Percentiles rank a stretch among this genome's conserved stretches.
These are phyloP conservation scores for Phyllostomus hastatus DNA, from an alignment of 2,113 vertebrate genomes.

Conservation along the genomic window DNA sequence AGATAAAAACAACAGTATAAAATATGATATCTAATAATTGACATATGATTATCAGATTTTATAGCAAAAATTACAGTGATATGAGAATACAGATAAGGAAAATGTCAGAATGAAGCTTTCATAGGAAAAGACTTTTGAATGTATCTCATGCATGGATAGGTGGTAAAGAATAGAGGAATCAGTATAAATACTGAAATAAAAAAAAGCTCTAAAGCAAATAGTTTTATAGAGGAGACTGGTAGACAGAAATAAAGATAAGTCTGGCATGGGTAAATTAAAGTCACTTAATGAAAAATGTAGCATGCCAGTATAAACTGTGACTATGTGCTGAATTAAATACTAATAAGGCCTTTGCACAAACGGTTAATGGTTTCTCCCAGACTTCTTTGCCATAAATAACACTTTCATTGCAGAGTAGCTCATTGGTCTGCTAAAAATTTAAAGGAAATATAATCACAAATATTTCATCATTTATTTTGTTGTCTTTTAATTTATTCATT, in stretches of 20 bases:
- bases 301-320: background rate
- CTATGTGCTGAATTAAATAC: background rate
- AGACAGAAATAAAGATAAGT: background rate
- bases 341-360: background rate
- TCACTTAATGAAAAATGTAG: background rate
- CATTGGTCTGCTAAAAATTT: background rate
- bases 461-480: background rate
- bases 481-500: constrained; percentile 3
- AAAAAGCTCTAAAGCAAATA: background rate
- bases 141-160: background rate
- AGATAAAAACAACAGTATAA: background rate
- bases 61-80: background rate
- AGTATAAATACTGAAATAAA: background rate
- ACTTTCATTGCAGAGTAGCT: background rate
- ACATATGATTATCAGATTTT: background rate
- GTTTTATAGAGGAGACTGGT: background rate
- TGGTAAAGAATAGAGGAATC: background rate
- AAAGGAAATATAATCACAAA: background rate
- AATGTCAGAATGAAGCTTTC: background rate
- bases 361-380: background rate
- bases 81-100: background rate
- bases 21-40: background rate
- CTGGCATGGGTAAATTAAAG: background rate
- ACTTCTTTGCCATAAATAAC: background rate
- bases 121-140: background rate